A percentile compares a stretch with the other conserved stretches of the same genome.
phyloP scores from a whole-genome alignment of 2,888 invertebrate species.

The Drosophila maculinotata region DNA sequence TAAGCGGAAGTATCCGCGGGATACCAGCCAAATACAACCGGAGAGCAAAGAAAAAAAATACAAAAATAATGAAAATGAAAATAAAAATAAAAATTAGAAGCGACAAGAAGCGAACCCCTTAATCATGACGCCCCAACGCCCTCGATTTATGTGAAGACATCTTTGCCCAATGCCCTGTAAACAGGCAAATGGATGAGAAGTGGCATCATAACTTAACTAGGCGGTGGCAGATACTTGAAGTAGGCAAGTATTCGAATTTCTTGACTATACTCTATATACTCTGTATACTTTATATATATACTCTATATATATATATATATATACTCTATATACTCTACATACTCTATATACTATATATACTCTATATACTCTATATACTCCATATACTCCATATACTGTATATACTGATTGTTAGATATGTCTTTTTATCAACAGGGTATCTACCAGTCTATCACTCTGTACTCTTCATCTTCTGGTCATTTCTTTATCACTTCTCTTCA shows the following conservation, averaged over 20 bases:
- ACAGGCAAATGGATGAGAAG: not conserved
- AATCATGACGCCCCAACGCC: slow-evolving; percentile 78
- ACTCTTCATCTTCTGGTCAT: not conserved
- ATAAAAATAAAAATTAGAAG: slow-evolving; percentile 73
- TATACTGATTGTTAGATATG: no score
- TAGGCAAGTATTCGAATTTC: not conserved
- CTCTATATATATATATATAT: no score
- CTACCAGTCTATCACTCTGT: slow-evolving; percentile 6
- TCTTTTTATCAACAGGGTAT: no score
- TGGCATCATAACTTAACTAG: not conserved
- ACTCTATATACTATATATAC: no score
- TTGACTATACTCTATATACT: no score
- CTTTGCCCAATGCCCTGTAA: slow-evolving; percentile 18
- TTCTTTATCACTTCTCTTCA: no score
- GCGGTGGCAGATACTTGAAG: no score
- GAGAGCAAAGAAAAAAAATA: slow-evolving; percentile 15
- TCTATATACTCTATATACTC: no score
- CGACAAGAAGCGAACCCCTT: slow-evolving; percentile 78
- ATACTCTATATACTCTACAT: no score
- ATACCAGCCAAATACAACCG: slow-evolving; percentile 70
- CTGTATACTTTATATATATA: no score
- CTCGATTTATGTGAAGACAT: slow-evolving; percentile 65
- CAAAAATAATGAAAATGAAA: slow-evolving; percentile 53
- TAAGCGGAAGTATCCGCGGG: slow-evolving; percentile 84
- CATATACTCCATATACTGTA: no score